Base-by-base conservation (phyloP, 2,888 invertebrate species). In the Chrysomela aeneicollis region DNA sequence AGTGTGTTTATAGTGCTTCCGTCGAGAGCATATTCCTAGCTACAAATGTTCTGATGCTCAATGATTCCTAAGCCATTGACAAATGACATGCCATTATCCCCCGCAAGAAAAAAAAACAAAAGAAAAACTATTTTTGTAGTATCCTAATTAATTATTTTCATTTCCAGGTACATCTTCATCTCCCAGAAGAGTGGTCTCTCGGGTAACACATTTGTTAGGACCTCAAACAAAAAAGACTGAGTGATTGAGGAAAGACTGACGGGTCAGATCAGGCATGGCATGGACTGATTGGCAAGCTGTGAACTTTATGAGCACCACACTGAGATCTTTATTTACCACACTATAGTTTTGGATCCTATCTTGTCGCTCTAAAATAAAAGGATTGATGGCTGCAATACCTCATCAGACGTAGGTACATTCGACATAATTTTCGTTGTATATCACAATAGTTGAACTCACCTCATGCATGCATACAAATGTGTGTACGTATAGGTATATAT, bases 201-300 rank as follows among this genome's bases (percentile, higher is more conserved):
- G 72, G 58, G 75, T 58, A 65, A 67, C 68, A 66, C 75, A 77
- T 77, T 77, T 74, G 75, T 77, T 74, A 73, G 64, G 69, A 61
- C 64, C 71, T 68, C 59, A 67, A 74, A 75, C 74, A 75, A 76
- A 68, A 76, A 73, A 72, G n/a, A 15, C 42, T 15, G 66, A 72
- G 61, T 74, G 76, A 76, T 75, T 73, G 76, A 73, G 71, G 72
- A 73, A 77, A 74, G 71, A 74, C 66, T 75, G 75, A 77, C 75
- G 72, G 75, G 73, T 68, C 72, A 69, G 71, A 74, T 70, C 71
- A 73, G 66, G 74, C 71, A 73, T 77, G 78, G 77, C 78, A 73
- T 76, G 63, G 79, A 81, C 76, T 81, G 81, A 82, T 82, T 80
- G 80, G 81, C 81, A 82, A 80, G 82, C 81, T 81, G 82, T 74